These are phyloP conservation scores for Pangasianodon hypophthalmus DNA, from an alignment of 2,113 vertebrate species.

Conservation along the genomic window DNA sequence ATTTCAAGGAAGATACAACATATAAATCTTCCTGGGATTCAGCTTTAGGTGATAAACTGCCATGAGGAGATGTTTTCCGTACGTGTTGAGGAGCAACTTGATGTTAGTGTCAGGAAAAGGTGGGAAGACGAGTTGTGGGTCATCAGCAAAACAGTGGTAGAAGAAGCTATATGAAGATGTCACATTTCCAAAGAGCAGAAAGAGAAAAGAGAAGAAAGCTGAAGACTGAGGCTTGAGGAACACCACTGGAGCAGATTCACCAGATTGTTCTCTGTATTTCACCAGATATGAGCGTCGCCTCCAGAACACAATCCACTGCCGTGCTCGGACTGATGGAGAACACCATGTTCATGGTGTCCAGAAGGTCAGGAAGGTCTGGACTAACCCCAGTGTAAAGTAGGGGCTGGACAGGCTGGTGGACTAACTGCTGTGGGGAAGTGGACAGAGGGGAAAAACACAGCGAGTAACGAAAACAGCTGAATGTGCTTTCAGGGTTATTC, in stretches of 20 bases:
- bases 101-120: background rate
- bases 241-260: too few species aligned
- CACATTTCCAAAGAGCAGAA: background rate
- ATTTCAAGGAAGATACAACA: background rate
- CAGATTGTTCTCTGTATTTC: too few species aligned
- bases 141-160: background rate
- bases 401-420: background rate
- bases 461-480: too few species aligned
- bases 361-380: background rate
- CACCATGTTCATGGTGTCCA: too few species aligned
- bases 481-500: too few species aligned
- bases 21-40: background rate
- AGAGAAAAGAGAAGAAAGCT: background rate
- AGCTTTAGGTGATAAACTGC: background rate
- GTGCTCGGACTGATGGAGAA: too few species aligned
- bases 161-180: background rate
- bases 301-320: background rate
- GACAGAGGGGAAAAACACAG: too few species aligned
- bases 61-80: background rate
- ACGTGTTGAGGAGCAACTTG: background rate
- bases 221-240: background rate
- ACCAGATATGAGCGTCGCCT: background rate
- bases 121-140: background rate
- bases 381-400: background rate
- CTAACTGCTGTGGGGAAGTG: background rate